Evolutionary conservation across 2,888 invertebrate species (phyloP).

Genomic region (Lysandra bellargus): DNA sequence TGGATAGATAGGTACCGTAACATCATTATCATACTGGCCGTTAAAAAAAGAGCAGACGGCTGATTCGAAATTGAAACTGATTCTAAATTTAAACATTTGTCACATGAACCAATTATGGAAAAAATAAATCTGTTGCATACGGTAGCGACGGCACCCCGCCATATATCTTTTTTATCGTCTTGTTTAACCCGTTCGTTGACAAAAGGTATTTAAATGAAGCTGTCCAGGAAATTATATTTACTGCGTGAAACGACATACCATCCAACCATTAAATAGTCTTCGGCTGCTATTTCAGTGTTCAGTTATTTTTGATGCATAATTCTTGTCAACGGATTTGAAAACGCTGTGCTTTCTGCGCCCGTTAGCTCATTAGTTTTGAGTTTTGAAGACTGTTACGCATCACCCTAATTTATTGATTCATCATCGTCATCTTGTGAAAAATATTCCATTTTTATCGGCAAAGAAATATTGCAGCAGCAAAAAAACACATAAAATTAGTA

Average conservation of each 20-base stretch:
- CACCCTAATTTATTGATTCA: not conserved
- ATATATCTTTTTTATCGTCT: slow-evolving; percentile 78
- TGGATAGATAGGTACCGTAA: not conserved
- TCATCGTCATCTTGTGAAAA: not conserved
- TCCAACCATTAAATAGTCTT: slow-evolving; percentile 57
- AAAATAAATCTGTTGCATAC: slow-evolving; percentile 55
- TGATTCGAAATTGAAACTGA: not conserved
- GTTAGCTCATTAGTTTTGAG: not conserved
- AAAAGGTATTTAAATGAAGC: slow-evolving; percentile 81
- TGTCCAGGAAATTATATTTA: slow-evolving; percentile 75
- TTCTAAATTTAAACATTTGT: slow-evolving; percentile 44
- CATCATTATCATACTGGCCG: not conserved
- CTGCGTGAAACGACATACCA: slow-evolving; percentile 66
- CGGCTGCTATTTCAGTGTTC: slow-evolving; percentile 51
- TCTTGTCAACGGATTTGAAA: slow-evolving; percentile 23
- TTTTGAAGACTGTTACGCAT: not conserved
- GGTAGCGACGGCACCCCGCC: slow-evolving; percentile 60
- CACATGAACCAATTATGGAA: slow-evolving; percentile 66
- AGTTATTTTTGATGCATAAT: slow-evolving; percentile 22
- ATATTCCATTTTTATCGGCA: not conserved
- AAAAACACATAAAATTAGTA: no score
- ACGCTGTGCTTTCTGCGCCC: not conserved
- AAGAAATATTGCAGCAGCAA: no score
- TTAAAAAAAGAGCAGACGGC: not conserved
- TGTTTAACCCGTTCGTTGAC: slow-evolving; percentile 79